Base-by-base conservation (phyloP, 1,140 invertebrate species). In the Lepidurus arcticus region DNA sequence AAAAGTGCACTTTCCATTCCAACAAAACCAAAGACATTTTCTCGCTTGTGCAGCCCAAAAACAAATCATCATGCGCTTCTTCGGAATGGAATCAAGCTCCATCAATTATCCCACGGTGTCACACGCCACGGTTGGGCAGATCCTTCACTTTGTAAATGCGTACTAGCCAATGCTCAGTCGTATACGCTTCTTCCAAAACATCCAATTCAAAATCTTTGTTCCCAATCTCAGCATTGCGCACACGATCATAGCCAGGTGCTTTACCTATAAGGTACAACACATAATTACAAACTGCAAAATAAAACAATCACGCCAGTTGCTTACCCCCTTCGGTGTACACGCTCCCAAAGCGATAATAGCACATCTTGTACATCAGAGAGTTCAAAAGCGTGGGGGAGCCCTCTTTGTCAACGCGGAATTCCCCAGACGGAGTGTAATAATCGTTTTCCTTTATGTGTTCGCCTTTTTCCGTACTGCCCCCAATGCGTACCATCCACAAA, bases 401-500 rank as follows among this genome's bases (percentile, higher is more conserved):
- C 84, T 96, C 94, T 81, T 91, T 91, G 84, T 98, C 97, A 8
- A 98, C 92, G 80, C 96, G 87, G 85, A 98, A 98, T 88, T 98
- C 96, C 7, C 96, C 97, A 79, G 91, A 91, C 0, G 93, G 88
- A 44, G 95, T 96, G 87, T 97, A 99, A 85, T 98, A 99, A 87
- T 98, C 96, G 83, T 91, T 91, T 86, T 99, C 97, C 83, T 95
- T 94, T 82, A 99, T 98, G 84, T 98, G 95, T 74, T 90, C 90
- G 47, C 97, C 96, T 82, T 92, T 90, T 80, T 98, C 95, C 26
- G 96, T 99, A 83, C 94, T 96, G 79, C 96, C 97, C 81, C 96
- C 97, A 85, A 99, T 99, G 79, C 97, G 90, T 8, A 99, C 97
- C 97, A 99, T 99, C 97, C 97, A 99, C 81, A 99, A 88, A 87